Conservation (phyloP, 2,797 vertebrate genomes). For the Margarornis squamiger region DNA sequence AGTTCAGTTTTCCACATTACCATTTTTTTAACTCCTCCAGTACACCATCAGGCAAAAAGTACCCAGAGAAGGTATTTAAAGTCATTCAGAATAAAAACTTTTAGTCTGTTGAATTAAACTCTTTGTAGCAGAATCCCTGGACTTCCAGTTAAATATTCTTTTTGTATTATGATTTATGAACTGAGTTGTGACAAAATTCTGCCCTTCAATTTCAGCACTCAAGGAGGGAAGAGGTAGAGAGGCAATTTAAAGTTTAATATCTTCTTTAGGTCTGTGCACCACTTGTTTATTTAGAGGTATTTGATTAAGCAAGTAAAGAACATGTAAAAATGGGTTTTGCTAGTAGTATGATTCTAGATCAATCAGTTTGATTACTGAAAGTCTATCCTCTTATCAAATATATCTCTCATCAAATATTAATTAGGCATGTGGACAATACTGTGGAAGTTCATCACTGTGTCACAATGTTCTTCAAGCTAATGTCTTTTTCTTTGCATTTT, state of each 20-base stretch:
- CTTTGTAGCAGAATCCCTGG: not conserved
- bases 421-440: conserved; percentile 32
- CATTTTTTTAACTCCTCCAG: not conserved
- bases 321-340: conserved; percentile 56
- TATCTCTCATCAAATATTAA: conserved; percentile 73
- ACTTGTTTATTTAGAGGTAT: conserved; percentile 72
- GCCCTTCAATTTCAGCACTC: not conserved
- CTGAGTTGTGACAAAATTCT: not conserved
- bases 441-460: not conserved
- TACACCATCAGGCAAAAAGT: not conserved
- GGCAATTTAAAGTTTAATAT: conserved; percentile 51
- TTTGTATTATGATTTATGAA: not conserved
- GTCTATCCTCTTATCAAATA: conserved; percentile 70
- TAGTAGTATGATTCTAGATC: conserved; percentile 62
- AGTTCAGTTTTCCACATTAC: not conserved
- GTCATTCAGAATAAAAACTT: not conserved
- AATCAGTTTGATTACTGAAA: conserved; percentile 75
- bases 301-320: conserved; percentile 62
- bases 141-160: not conserved
- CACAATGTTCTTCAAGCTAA: not conserved
- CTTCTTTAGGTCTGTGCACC: conserved; percentile 37
- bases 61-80: not conserved
- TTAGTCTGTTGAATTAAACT: not conserved
- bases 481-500: not conserved
- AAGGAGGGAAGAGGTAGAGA: not conserved